Evolutionary conservation across 2,888 invertebrate species (phyloP).

Genomic region (Cryptus viduatorius): DNA sequence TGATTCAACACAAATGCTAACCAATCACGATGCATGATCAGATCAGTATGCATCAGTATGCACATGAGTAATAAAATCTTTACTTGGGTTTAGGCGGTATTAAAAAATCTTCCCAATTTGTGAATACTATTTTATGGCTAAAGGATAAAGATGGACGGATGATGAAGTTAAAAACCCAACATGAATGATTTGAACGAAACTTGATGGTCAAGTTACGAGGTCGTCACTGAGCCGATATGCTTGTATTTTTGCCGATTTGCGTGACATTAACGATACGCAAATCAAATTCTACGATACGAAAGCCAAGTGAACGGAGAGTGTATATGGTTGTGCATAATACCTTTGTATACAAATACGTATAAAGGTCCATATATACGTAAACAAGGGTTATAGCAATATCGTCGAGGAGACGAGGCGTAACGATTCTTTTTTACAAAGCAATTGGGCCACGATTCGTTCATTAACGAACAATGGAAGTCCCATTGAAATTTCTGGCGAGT

Average conservation of each 20-base stretch:
- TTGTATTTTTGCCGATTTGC: conserved; percentile 5
- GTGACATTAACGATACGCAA: conserved; percentile 7
- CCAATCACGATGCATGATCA: no score
- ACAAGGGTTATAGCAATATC: conserved; percentile 30
- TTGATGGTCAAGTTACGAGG: background rate
- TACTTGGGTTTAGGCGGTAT: no score
- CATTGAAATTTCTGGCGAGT: conserved; percentile 67
- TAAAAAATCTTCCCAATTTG: no score
- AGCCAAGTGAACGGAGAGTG: background rate
- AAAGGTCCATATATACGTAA: background rate
- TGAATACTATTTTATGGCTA: no score
- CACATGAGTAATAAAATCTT: no score
- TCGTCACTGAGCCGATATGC: background rate
- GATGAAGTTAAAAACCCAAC: no score
- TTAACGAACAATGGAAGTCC: conserved; percentile 64
- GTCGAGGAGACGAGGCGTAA: conserved; percentile 44
- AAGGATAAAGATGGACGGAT: no score
- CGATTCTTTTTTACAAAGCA: conserved; percentile 46
- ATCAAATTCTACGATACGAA: background rate
- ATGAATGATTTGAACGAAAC: no score
- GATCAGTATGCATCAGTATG: no score
- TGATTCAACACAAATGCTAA: no score
- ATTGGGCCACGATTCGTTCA: conserved; percentile 62
- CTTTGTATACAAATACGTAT: background rate
- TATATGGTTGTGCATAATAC: background rate